Conservation (phyloP, 2,797 vertebrate species). For the Gallirallus australis region DNA sequence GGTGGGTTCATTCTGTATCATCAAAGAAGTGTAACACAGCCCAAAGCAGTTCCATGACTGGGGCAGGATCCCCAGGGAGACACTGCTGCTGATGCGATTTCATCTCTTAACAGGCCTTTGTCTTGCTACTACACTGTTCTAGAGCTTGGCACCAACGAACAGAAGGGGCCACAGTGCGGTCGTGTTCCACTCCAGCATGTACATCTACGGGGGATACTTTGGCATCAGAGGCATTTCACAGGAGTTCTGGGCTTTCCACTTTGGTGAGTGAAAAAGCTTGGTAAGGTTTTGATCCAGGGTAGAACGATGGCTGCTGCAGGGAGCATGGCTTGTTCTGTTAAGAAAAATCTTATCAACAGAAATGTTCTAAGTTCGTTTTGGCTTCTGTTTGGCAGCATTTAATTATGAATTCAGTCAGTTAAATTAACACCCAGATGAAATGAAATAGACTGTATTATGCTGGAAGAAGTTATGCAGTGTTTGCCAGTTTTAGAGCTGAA, state of each 20-base stretch:
- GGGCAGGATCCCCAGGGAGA: neutral
- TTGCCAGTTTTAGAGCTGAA: neutral
- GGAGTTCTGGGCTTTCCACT: slow-evolving; percentile 88
- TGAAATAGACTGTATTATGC: neutral
- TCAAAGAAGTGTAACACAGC: neutral
- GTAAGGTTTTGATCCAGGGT: neutral
- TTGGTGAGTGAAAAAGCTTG: slow-evolving; percentile 76
- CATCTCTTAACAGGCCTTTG: neutral
- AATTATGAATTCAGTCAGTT: neutral
- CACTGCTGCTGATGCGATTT: neutral
- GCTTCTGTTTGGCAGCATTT: neutral
- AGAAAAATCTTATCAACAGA: neutral
- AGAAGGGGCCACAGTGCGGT: slow-evolving; percentile 89
- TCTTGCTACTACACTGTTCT: neutral
- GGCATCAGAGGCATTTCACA: slow-evolving; percentile 87
- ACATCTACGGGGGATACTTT: slow-evolving; percentile 87
- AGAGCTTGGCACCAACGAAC: slow-evolving; percentile 82
- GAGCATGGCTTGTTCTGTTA: neutral
- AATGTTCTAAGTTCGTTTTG: neutral
- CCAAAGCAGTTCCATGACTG: neutral
- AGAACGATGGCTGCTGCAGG: neutral
- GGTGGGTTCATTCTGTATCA: neutral
- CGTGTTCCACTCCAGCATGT: slow-evolving; percentile 82
- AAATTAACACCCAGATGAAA: neutral
- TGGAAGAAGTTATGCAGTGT: neutral